Base-by-base conservation (phyloP, 2,113 vertebrate species). In the Globicephala melas region DNA sequence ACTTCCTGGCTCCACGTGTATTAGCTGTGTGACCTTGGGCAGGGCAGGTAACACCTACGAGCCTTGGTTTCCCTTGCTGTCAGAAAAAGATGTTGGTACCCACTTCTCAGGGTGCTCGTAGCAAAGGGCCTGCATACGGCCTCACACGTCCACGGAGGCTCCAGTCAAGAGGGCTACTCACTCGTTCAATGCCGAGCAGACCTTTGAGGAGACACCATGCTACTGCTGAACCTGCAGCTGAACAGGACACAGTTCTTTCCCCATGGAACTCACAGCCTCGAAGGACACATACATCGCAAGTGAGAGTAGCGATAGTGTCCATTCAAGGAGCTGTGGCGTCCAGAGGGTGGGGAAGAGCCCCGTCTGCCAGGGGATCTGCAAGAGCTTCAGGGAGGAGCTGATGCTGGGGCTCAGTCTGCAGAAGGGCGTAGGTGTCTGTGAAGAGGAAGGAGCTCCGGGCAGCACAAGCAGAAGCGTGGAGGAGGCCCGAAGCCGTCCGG, bases 81-180 rank as follows among this genome's bases (percentile, higher is more conserved):
- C 15, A 68, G 21, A 68, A 41, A 8, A 65, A 71, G 83, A 36
- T 20, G n/a, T 23, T 1, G 28, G 36, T 3, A 4, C 25, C 25
- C 44, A 28, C 26, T 60, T 74, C 73, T 31, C 50, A 6, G 77
- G 31, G 23, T 2, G 9, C 47, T 12, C 2, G 0, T 6, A 2
- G 33, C 8, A 17, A 26, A 6, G 38, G 33, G 13, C 63, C 50
- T 10, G 28, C 28, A 0, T 18, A 2, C 25, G 3, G 17, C n/a
- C 55, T 44, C 21, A 3, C 12, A 1, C 0, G 0, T 82, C 38
- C 33, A 20, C 1, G 0, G 80, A 81, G 73, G 18, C 53, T 15
- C 1, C 3, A 0, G 0, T 25, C 21, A 0, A 8, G n/a, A 12
- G 8, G 28, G 18, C 3, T 2, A 0, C 18, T 33, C 13, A 8